Evolutionary conservation across 2,888 invertebrate genomes (phyloP).

Genomic region (Heliconius aoede): DNA sequence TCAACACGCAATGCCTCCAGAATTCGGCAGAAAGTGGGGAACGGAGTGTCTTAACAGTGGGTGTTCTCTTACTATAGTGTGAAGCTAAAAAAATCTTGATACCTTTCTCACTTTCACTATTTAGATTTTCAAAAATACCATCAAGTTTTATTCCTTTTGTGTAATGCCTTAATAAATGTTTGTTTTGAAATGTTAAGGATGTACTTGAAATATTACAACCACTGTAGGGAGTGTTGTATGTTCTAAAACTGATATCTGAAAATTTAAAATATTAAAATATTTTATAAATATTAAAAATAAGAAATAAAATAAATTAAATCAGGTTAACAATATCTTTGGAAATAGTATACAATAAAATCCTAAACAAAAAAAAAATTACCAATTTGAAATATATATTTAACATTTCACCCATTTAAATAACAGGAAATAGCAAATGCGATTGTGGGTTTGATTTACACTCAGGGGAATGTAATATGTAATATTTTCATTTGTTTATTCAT

Average conservation of each 20-base stretch:
- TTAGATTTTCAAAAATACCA: constrained; percentile 44
- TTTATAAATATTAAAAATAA: not conserved
- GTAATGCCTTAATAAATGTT: constrained; percentile 35
- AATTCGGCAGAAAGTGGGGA: too few species aligned
- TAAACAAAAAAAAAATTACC: not conserved
- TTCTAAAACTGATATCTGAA: constrained; percentile 17
- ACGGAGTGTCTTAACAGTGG: too few species aligned
- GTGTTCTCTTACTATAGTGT: not conserved
- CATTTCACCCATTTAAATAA: not conserved
- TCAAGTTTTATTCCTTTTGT: constrained; percentile 36
- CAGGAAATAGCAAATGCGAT: not conserved
- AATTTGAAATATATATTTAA: not conserved
- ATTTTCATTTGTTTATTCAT: too few species aligned
- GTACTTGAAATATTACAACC: not conserved
- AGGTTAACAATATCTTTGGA: not conserved
- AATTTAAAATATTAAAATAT: not conserved
- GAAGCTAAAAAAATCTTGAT: not conserved
- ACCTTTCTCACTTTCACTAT: constrained; percentile 51
- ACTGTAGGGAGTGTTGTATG: not conserved
- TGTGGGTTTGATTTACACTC: not conserved
- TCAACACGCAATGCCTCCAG: too few species aligned
- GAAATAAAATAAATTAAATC: not conserved
- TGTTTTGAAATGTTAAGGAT: constrained; percentile 41
- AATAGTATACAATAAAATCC: not conserved
- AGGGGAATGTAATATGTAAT: too few species aligned